These are phyloP conservation scores for Catharus minimus DNA, from an alignment of 2,113 vertebrate genomes.

Conservation along the genomic window DNA sequence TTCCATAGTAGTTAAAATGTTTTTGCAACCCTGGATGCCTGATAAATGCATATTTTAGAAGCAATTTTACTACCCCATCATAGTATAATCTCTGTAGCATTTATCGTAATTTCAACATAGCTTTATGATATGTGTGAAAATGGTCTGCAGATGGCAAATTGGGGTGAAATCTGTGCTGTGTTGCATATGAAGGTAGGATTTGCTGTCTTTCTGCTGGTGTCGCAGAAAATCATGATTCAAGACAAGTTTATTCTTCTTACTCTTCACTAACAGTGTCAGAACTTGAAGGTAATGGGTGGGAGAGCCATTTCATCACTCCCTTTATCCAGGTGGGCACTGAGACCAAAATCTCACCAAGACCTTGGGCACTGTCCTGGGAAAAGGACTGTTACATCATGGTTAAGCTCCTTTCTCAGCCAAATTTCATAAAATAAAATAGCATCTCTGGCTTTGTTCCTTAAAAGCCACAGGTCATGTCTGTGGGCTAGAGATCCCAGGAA, in stretches of 20 bases:
- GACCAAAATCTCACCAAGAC: background rate
- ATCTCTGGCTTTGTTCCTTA: background rate
- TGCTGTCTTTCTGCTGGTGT: background rate
- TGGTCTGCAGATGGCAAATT: background rate
- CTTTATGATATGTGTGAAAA: background rate
- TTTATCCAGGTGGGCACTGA: background rate
- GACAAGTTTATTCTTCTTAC: background rate
- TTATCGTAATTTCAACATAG: background rate
- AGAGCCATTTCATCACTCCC: background rate
- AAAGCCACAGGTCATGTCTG: background rate
- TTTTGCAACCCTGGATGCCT: background rate
- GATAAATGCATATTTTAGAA: background rate
- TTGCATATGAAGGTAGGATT: background rate
- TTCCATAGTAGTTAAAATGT: background rate
- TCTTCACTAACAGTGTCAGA: background rate
- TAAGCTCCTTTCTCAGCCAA: background rate
- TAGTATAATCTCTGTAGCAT: background rate
- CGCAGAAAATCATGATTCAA: background rate
- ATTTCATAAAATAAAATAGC: background rate
- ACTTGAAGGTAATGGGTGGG: background rate
- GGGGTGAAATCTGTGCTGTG: background rate
- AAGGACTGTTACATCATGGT: background rate
- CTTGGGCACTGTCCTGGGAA: background rate
- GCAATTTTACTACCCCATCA: background rate
- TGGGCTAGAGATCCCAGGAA: background rate